phyloP scores from a whole-genome alignment of 2,113 vertebrate species.

The Laterallus jamaicensis region DNA sequence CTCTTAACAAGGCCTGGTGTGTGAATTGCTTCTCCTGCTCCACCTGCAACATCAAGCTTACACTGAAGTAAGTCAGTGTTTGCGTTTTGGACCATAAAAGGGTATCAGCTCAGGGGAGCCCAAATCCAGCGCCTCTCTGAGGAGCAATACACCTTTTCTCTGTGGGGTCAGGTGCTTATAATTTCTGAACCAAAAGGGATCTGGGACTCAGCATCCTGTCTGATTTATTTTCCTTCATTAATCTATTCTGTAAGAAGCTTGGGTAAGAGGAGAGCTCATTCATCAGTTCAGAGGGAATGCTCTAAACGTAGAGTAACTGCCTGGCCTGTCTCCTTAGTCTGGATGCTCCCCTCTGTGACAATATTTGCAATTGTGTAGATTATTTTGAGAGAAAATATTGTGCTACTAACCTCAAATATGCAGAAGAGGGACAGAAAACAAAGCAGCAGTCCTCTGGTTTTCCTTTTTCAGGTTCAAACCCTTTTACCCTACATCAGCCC shows the following conservation, averaged over 20 bases:
- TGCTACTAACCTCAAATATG: not conserved
- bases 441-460: not conserved
- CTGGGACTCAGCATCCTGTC: not conserved
- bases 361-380: not conserved
- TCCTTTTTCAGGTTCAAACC: not conserved
- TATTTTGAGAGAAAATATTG: not conserved
- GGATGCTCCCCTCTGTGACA: not conserved
- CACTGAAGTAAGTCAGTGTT: conserved; percentile 87
- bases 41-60: conserved; percentile 92
- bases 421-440: not conserved
- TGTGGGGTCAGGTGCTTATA: not conserved
- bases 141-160: not conserved
- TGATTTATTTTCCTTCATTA: not conserved
- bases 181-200: not conserved
- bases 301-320: not conserved
- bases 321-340: not conserved
- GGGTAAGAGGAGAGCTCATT: not conserved
- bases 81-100: not conserved
- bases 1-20: conserved; percentile 97
- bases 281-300: not conserved
- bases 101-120: not conserved
- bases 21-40: conserved; percentile 94
- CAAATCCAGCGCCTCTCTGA: not conserved
- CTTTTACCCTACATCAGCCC: not conserved
- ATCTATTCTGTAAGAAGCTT: not conserved